Conservation (phyloP, 2,797 vertebrate genomes). For the Paramormyrops hopkinsi region DNA sequence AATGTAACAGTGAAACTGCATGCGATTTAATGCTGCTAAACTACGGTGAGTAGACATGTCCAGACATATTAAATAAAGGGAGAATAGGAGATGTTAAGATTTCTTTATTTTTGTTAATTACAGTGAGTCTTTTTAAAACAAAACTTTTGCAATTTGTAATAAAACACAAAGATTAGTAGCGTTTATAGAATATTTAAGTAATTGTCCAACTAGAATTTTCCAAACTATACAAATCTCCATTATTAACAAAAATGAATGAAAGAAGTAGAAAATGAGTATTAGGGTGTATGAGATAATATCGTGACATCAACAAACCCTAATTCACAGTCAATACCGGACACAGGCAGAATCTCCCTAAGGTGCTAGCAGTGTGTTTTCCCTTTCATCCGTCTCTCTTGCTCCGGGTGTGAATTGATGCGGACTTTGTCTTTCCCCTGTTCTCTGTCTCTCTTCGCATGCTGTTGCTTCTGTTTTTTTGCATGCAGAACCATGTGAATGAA, state of each 20-base stretch:
- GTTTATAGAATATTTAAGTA: neutral
- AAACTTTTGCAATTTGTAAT: neutral
- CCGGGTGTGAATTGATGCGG: slow-evolving; percentile 66
- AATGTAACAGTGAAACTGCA: neutral
- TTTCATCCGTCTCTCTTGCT: slow-evolving; percentile 61
- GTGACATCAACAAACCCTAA: neutral
- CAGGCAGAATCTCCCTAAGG: neutral
- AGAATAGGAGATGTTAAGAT: neutral
- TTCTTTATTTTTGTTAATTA: neutral
- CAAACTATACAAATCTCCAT: neutral
- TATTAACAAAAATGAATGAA: neutral
- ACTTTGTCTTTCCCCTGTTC: slow-evolving; percentile 69
- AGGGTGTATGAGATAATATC: neutral
- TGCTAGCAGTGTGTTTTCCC: slow-evolving; percentile 66
- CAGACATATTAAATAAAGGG: neutral
- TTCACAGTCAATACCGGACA: neutral
- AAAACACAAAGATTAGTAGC: neutral
- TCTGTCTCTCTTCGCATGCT: slow-evolving; percentile 56
- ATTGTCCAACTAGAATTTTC: neutral
- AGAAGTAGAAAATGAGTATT: neutral
- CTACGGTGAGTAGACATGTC: neutral
- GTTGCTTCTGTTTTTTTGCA: slow-evolving; percentile 72
- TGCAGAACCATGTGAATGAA: slow-evolving; percentile 73
- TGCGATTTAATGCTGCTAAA: neutral
- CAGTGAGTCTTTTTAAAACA: neutral